Conservation (phyloP, 2,888 invertebrate genomes). For the Drosophila quasianomalipes region DNA sequence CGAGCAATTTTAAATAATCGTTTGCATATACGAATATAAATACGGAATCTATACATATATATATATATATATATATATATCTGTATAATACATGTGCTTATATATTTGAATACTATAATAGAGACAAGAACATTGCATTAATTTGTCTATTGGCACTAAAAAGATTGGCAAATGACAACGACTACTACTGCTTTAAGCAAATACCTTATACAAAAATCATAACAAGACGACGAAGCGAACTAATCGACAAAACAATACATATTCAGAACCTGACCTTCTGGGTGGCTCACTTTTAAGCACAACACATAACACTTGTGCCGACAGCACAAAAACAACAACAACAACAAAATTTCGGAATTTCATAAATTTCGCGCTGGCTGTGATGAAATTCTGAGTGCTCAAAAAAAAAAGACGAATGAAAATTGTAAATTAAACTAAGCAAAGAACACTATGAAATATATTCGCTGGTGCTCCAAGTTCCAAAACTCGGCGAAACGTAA, state of each 20-base stretch:
- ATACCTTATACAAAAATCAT: constrained; percentile 18
- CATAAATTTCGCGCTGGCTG: neutral
- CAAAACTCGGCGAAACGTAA: neutral
- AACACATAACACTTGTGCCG: constrained; percentile 38
- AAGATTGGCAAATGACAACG: constrained; percentile 38
- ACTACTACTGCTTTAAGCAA: constrained; percentile 51
- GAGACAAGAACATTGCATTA: constrained; percentile 29
- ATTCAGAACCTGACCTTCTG: constrained; percentile 63
- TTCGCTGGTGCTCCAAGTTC: neutral
- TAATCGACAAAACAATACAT: constrained; percentile 18
- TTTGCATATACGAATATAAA: constrained; percentile 27
- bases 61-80: constrained; percentile 8
- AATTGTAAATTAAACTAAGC: constrained; percentile 1
- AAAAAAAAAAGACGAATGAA: constrained; percentile 15
- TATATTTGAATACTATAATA: constrained; percentile 11
- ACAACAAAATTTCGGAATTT: constrained; percentile 18
- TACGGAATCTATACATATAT: constrained; percentile 9
- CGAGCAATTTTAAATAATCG: constrained; percentile 40
- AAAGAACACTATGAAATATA: constrained; percentile 16
- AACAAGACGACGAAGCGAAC: constrained; percentile 5
- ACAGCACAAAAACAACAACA: neutral
- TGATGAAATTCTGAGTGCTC: constrained; percentile 30
- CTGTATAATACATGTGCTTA: constrained; percentile 1
- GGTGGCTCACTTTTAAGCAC: constrained; percentile 17
- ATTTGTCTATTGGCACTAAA: constrained; percentile 46